These are phyloP conservation scores for Alviniconcha strummeri DNA, from an alignment of 2,888 invertebrate species.

Conservation along the genomic window DNA sequence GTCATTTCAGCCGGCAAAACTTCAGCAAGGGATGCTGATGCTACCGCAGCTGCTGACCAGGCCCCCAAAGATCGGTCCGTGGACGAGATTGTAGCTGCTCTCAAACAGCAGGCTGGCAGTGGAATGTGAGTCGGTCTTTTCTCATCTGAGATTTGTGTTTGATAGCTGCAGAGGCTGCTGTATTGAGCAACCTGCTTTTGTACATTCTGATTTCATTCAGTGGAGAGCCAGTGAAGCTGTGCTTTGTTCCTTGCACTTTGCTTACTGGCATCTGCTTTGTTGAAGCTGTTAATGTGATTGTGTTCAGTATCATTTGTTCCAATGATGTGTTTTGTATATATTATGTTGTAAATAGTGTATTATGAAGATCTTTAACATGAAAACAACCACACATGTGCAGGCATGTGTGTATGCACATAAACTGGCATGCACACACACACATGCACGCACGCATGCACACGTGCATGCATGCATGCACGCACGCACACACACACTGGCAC, in stretches of 20 bases:
- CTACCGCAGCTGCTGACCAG: conserved; percentile 19
- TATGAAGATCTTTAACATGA: not conserved
- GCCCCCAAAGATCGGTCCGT: conserved; percentile 64
- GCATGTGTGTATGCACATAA: not conserved
- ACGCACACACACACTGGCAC: not conserved
- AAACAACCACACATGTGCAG: not conserved
- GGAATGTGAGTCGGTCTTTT: conserved; percentile 55
- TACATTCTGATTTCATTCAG: no score
- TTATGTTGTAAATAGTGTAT: not conserved
- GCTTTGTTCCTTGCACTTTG: no score
- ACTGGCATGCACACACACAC: not conserved
- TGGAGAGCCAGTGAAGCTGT: no score
- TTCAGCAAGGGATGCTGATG: conserved; percentile 46
- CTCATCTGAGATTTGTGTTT: no score
- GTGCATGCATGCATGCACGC: not conserved
- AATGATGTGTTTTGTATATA: no score
- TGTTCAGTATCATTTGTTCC: no score
- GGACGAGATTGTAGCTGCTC: conserved; percentile 70
- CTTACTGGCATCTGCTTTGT: no score
- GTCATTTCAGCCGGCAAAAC: conserved; percentile 33
- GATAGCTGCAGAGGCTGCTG: no score
- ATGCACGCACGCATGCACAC: not conserved
- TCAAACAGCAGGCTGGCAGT: conserved; percentile 57
- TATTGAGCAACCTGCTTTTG: no score
- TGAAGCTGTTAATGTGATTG: no score